A percentile compares a stretch with the other conserved stretches of the same genome.
These are phyloP conservation scores for Agonopterix subpropinquella DNA, from an alignment of 2,888 invertebrate species.

Conservation along the genomic window DNA sequence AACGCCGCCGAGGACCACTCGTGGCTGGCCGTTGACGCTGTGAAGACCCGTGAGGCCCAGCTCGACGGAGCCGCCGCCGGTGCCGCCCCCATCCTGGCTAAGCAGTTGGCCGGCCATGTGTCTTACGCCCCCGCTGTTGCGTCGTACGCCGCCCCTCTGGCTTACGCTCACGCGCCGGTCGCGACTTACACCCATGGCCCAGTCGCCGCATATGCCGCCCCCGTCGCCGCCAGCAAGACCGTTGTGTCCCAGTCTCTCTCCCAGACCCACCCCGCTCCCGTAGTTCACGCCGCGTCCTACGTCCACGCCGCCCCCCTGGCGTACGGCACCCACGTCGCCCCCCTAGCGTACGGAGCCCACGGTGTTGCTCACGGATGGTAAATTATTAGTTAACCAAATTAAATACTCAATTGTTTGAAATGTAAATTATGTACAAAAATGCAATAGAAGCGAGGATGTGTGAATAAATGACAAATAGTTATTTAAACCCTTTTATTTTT, in stretches of 20 bases:
- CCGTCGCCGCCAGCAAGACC: slow-evolving; percentile 38
- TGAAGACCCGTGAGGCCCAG: slow-evolving; percentile 59
- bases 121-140: slow-evolving; percentile 20
- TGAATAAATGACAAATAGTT: slow-evolving; percentile 55
- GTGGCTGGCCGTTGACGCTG: slow-evolving; percentile 65
- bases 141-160: slow-evolving; percentile 15
- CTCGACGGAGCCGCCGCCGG: slow-evolving; percentile 66
- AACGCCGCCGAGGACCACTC: slow-evolving; percentile 69
- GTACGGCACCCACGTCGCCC: slow-evolving; percentile 15
- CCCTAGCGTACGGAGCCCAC: slow-evolving; percentile 17
- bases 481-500: no score
- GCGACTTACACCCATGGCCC: slow-evolving; percentile 18
- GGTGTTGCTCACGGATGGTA: slow-evolving; percentile 56
- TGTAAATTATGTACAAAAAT: slow-evolving; percentile 51
- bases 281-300: slow-evolving; percentile 35
- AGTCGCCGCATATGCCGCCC: slow-evolving; percentile 21
- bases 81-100: slow-evolving; percentile 60
- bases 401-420: slow-evolving; percentile 59
- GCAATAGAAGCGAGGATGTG: slow-evolving; percentile 66
- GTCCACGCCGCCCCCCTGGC: slow-evolving; percentile 30
- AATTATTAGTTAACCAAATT: slow-evolving; percentile 46
- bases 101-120: slow-evolving; percentile 57
- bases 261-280: slow-evolving; percentile 56
- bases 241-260: slow-evolving; percentile 54
- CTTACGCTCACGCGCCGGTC: slow-evolving; percentile 17